Conservation (phyloP, 1,140 invertebrate genomes). For the Bombus cullumanus region DNA sequence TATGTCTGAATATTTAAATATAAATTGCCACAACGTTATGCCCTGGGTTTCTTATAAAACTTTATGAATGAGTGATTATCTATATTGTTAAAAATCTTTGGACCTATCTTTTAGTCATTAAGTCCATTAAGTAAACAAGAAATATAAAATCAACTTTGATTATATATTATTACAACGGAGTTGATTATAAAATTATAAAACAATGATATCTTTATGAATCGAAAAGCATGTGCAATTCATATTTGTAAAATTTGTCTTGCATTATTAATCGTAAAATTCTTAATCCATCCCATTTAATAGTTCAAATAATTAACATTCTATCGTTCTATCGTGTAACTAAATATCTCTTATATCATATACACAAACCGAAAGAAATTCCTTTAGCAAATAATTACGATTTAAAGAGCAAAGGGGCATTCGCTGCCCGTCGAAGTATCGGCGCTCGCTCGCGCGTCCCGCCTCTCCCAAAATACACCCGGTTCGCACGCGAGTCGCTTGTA, state of each 20-base stretch:
- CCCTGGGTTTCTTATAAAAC: neutral
- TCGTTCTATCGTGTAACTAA: neutral
- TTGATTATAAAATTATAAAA: too few relatives aligned
- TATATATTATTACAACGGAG: too few relatives aligned
- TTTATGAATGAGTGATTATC: neutral
- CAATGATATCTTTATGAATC: too few relatives aligned
- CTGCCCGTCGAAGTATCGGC: neutral
- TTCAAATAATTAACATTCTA: too few relatives aligned
- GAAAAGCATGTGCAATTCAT: too few relatives aligned
- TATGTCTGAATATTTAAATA: neutral
- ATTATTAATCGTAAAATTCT: too few relatives aligned
- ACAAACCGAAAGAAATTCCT: too few relatives aligned
- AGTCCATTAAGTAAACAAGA: neutral
- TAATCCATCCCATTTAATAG: too few relatives aligned
- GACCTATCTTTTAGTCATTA: neutral
- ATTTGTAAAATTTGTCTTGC: too few relatives aligned
- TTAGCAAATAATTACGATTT: neutral
- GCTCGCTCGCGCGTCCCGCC: neutral
- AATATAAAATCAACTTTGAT: neutral
- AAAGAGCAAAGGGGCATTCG: neutral
- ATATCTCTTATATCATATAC: neutral
- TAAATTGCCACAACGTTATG: neutral
- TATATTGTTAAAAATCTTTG: too few relatives aligned
- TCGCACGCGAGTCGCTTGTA: conserved; percentile 45
- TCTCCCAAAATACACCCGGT: conserved; percentile 44